A percentile compares a stretch with the other conserved stretches of the same genome.
phyloP scores from a whole-genome alignment of 2,888 invertebrate genomes.

The Andrena bicolor region DNA sequence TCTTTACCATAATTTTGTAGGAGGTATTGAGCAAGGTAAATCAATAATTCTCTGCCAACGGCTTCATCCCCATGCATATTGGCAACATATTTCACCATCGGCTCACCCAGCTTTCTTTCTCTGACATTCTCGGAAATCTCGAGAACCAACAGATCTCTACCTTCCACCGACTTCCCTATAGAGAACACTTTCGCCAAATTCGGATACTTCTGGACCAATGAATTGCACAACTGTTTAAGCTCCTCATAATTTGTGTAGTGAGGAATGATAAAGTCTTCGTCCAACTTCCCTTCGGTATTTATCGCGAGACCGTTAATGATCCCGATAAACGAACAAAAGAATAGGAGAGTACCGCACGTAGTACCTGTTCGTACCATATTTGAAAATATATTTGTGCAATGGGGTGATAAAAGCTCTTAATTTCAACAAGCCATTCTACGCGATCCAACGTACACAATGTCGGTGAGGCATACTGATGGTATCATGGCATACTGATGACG shows the following conservation, averaged over 20 bases:
- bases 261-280: slow-evolving; percentile 77
- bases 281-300: slow-evolving; percentile 29
- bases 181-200: slow-evolving; percentile 89
- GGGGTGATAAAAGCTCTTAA: slow-evolving; percentile 18
- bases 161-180: slow-evolving; percentile 94
- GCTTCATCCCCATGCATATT: slow-evolving; percentile 99
- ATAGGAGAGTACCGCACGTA: slow-evolving; percentile 22
- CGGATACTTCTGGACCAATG: slow-evolving; percentile 89
- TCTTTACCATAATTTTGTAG: slow-evolving; percentile 91
- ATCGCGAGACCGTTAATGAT: slow-evolving; percentile 43
- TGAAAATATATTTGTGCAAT: slow-evolving; percentile 12
- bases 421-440: slow-evolving; percentile 48
- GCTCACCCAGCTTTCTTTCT: slow-evolving; percentile 88
- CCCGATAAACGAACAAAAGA: slow-evolving; percentile 40
- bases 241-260: slow-evolving; percentile 90
- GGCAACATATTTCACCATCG: slow-evolving; percentile 97
- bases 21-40: slow-evolving; percentile 94
- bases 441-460: slow-evolving; percentile 31
- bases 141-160: slow-evolving; percentile 92
- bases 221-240: slow-evolving; percentile 88
- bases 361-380: slow-evolving; percentile 38
- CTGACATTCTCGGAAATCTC: slow-evolving; percentile 92
- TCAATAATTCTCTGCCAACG: slow-evolving; percentile 93
- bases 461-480: slow-evolving; percentile 49
- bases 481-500: slow-evolving; percentile 57